These are phyloP conservation scores for Dasyurus viverrinus DNA, from an alignment of 2,113 vertebrate species.

Conservation along the genomic window DNA sequence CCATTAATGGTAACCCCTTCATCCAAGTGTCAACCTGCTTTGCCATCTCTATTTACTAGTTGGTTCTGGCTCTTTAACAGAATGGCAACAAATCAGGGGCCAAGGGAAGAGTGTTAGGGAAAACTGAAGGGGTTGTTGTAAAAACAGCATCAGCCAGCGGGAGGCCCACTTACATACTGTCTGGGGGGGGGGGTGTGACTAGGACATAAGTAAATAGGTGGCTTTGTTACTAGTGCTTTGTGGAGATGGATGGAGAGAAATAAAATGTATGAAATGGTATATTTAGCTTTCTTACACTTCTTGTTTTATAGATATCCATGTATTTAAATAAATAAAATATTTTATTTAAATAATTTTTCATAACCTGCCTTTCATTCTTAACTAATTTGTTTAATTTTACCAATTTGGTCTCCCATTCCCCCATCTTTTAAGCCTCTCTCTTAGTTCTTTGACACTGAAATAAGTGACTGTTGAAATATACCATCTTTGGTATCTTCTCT, in stretches of 20 bases:
- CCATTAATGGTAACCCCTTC: not conserved
- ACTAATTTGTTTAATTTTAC: not conserved
- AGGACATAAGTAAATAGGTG: not conserved
- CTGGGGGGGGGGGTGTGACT: not conserved
- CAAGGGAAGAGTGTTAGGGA: not conserved
- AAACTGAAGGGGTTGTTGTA: not conserved
- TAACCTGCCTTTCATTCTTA: not conserved
- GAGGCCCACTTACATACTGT: not conserved
- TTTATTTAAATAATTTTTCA: not conserved
- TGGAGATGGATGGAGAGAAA: not conserved
- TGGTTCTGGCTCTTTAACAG: not conserved
- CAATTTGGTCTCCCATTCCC: not conserved
- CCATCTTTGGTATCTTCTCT: not conserved
- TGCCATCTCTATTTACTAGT: fast-evolving
- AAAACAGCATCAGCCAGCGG: not conserved
- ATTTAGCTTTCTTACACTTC: not conserved
- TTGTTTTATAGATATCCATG: not conserved
- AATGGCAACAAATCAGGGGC: not conserved
- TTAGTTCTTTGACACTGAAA: not conserved
- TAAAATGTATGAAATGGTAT: not conserved
- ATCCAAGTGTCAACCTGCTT: not conserved
- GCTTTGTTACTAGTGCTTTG: not conserved
- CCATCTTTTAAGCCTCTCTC: not conserved
- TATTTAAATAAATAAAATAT: not conserved
- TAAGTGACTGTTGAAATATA: not conserved